phyloP scores from a whole-genome alignment of 2,797 vertebrate genomes.

The Cryptoprocta ferox region DNA sequence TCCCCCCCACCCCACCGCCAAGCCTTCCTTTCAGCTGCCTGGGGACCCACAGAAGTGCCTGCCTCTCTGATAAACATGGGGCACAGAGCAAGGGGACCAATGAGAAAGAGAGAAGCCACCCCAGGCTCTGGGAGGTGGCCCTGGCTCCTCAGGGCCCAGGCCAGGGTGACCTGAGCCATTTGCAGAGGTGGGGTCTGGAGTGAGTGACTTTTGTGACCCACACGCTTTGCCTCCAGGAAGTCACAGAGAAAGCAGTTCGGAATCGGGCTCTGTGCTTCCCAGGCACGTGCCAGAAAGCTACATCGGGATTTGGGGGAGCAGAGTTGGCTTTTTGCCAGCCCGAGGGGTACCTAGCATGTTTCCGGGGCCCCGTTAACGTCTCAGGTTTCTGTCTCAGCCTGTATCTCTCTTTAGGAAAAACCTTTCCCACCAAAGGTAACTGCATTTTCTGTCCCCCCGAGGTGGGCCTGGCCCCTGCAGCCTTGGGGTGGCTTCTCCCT shows the following conservation, averaged over 20 bases:
- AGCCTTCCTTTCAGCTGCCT: neutral
- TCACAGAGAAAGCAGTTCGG: neutral
- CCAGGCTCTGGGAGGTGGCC: neutral
- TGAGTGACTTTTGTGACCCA: neutral
- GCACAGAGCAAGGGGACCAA: no score
- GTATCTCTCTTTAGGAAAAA: neutral
- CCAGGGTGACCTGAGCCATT: neutral
- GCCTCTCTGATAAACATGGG: accelerated
- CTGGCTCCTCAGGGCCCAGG: neutral
- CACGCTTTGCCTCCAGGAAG: neutral
- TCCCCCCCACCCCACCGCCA: neutral
- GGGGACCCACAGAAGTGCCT: constrained; percentile 41
- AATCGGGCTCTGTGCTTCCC: neutral
- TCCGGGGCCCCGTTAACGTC: neutral
- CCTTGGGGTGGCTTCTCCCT: neutral
- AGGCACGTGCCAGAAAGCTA: neutral
- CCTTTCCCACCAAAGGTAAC: neutral
- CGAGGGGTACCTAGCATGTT: neutral
- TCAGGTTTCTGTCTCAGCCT: constrained; percentile 19
- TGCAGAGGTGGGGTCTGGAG: neutral
- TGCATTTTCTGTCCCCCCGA: neutral
- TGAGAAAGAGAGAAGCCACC: neutral
- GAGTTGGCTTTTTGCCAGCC: neutral
- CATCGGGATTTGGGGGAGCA: neutral
- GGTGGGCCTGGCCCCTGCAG: neutral